Evolutionary conservation across 2,797 vertebrate genomes (phyloP), one percentile per base, ranked within the genome.

Genomic region (Petrocephalus sullivani): DNA sequence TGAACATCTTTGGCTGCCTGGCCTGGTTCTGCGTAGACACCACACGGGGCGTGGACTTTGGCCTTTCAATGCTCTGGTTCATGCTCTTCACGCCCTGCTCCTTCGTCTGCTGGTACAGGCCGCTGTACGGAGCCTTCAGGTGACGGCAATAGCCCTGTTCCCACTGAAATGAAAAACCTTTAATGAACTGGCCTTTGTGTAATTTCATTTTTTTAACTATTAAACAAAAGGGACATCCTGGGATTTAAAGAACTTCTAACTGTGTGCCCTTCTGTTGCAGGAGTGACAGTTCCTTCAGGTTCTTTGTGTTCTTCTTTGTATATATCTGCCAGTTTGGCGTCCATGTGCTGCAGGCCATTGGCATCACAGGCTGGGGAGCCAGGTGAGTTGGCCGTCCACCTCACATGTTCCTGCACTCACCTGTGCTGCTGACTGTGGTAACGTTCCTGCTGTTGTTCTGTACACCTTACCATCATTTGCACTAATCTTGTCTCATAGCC

Each of bases 291-390:
- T 98, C 97, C 0, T 98, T 98, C 95, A 95, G 97, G 89, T 99
- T 98, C 93, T 99, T 99, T 89, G 93, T 98, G 9, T 99, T 99
- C 96, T 99, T 99, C 96, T 99, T 99, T 91, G 95, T 99, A 89
- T 99, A 98, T 95, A 97, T 99, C 94, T 98, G 98, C 94, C 98
- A 99, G 94, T 98, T 99, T 90, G 98, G 97, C 56, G 93, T 99
- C 9, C 98, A 99, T 87, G 97, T 99, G 4, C 91, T 99, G 88
- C 98, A 99, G 94, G 96, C 97, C 58, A 97, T 98, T 51, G 98
- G 98, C 91, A 97, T 99, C 93, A 89, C 95, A 56, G 96, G 97
- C 46, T 99, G 98, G 98, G 98, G 98, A 28, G 96, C 98, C 88
- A 97, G 98, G 98, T 99, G 92, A 96, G 96, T 93, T 49, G 19